Evolutionary conservation across 1,140 invertebrate genomes (phyloP), one percentile per base, ranked within the genome.

Genomic region (Drosophila equinoxialis): DNA sequence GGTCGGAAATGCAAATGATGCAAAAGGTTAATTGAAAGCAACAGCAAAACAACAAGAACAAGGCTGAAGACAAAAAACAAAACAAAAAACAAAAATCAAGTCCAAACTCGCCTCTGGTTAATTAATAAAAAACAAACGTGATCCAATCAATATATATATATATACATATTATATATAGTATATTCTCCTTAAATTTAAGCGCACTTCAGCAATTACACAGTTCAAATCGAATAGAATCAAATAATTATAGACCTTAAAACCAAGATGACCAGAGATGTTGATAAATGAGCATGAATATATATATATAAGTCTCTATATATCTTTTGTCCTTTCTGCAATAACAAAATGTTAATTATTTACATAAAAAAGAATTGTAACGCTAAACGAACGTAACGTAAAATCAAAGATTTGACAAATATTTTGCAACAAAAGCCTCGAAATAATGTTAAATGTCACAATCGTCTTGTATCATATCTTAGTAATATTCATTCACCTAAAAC

Each of bases 1-100:
- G 76, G 74, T 77, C 67, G 90, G 60, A 81, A 75, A 74, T 65
- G 71, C 71, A 64, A 83, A 82, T 74, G 83, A 82, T 69, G 89
- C 62, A 79, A 48, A 26, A 63, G 39, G 30, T 42, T 14, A 55
- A 41, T 13, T 42, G 14, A 42, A 20, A 20, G 30, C 68, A 68
- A 39, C 61, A 37, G 30, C 30, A 30, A 30, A 79, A 59, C 59
- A 69, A 75, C 59, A 69, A 75, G 33, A 73, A 51, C 41, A 26
- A 58, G 63, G 63, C 74, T 69, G 59, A 74, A 30, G 64, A 66
- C 14, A 65, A 62, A 59, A 45, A 37, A 48, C 23, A 68, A 54
- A 63, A 35, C 41, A 23, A 1, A 23, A 23, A 11, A 64, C 37
- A 13, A 39, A 57, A 65, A 51, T 61, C 30, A 37, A 54, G n/a